Evolutionary conservation across 2,888 invertebrate species (phyloP).

Genomic region (Abrostola tripartita): DNA sequence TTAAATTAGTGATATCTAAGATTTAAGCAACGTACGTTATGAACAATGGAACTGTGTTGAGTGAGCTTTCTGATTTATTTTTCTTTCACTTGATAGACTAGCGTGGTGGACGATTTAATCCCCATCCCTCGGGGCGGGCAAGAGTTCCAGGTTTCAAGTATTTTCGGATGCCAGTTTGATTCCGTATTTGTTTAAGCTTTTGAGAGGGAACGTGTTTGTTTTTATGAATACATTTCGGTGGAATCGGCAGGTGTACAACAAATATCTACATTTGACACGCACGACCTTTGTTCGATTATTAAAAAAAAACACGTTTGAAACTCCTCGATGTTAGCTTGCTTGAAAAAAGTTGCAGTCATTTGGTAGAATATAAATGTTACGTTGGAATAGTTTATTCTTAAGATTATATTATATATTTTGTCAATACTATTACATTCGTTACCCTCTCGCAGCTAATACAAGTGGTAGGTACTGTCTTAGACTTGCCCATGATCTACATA

Average conservation of each 20-base stretch:
- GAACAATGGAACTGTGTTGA: neutral
- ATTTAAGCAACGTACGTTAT: too few relatives aligned
- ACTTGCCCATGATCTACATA: too few relatives aligned
- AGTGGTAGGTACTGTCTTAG: too few relatives aligned
- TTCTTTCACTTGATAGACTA: neutral
- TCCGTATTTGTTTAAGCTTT: conserved; percentile 40
- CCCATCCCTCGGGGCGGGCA: conserved; percentile 20
- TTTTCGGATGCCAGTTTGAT: conserved; percentile 25
- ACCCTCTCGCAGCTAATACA: too few relatives aligned
- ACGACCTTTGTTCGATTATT: neutral
- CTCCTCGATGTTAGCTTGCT: too few relatives aligned
- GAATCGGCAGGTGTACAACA: conserved; percentile 1
- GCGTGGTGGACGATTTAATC: conserved; percentile 34
- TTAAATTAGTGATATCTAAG: too few relatives aligned
- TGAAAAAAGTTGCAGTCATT: too few relatives aligned
- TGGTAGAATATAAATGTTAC: too few relatives aligned
- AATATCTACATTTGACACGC: neutral
- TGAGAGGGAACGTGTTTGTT: conserved; percentile 14
- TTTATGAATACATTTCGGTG: conserved; percentile 4
- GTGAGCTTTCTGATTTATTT: conserved; percentile 14
- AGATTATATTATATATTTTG: too few relatives aligned
- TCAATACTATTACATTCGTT: too few relatives aligned
- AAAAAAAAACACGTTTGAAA: too few relatives aligned
- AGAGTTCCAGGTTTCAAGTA: conserved; percentile 37
- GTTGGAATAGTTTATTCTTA: too few relatives aligned